Conservation (phyloP, 2,797 vertebrate species). For the Eulemur albifrons region DNA sequence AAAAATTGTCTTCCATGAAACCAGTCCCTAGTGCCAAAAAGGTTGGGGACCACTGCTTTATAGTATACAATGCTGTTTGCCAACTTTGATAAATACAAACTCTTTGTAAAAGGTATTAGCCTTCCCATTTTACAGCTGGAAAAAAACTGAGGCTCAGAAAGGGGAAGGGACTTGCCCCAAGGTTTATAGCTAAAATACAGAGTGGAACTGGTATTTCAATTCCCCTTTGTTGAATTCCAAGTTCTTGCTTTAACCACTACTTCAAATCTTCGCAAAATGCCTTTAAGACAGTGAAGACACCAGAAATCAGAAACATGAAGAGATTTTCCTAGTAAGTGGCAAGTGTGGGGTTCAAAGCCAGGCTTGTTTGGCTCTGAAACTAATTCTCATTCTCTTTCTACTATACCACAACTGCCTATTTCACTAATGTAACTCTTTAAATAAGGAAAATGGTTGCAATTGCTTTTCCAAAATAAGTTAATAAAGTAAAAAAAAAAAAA, state of each 20-base stretch:
- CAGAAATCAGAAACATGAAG: not conserved
- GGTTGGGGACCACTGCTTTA: not conserved
- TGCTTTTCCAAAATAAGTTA: constrained; percentile 31
- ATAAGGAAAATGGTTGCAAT: constrained; percentile 3
- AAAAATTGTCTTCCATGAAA: too few species aligned
- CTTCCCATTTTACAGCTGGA: not conserved
- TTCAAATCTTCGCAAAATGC: not conserved
- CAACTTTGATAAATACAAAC: constrained; percentile 23
- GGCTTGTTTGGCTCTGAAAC: not conserved
- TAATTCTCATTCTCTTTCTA: not conserved
- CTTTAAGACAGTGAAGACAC: not conserved
- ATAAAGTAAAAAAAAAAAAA: not conserved
- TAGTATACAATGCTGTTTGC: not conserved
- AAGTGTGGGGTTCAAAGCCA: not conserved
- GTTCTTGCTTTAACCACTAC: not conserved
- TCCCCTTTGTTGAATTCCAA: constrained; percentile 4
- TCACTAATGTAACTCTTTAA: not conserved
- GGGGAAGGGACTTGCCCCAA: not conserved
- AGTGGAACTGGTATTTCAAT: not conserved
- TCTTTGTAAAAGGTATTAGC: not conserved
- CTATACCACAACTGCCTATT: not conserved
- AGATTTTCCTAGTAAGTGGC: not conserved
- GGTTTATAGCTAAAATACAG: not conserved
- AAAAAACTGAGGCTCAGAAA: not conserved
- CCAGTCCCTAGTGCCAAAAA: too few species aligned